These are phyloP conservation scores for Minunthozetes semirufus DNA, from an alignment of 2,888 invertebrate genomes.

Conservation along the genomic window DNA sequence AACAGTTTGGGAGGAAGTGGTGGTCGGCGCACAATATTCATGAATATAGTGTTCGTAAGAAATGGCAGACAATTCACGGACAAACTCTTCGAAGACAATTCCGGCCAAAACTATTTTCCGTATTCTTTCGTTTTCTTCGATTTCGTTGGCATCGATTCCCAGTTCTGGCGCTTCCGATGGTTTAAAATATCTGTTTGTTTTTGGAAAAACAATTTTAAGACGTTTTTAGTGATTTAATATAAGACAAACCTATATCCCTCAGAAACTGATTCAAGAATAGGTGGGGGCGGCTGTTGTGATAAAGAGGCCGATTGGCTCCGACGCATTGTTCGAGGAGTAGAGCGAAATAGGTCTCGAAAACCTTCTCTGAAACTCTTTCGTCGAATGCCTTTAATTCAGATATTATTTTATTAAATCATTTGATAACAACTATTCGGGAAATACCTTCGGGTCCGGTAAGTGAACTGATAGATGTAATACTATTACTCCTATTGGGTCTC, in stretches of 20 bases:
- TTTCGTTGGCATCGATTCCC: conserved; percentile 37
- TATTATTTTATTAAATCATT: no score
- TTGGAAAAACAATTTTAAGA: background rate
- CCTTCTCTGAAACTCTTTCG: conserved; percentile 1
- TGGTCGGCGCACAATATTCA: conserved; percentile 25
- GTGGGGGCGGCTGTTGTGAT: conserved; percentile 30
- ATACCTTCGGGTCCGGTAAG: background rate
- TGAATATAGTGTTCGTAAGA: conserved; percentile 78
- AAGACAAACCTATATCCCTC: conserved; percentile 46
- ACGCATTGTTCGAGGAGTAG: background rate
- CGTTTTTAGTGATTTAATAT: background rate
- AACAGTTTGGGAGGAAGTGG: background rate
- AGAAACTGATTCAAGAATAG: conserved; percentile 42
- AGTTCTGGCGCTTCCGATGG: background rate
- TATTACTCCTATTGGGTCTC: conserved; percentile 1
- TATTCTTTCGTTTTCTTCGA: conserved; percentile 40
- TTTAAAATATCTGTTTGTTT: conserved; percentile 16
- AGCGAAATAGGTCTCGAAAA: background rate
- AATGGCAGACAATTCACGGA: conserved; percentile 87
- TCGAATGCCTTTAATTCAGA: background rate
- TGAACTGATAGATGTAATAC: conserved; percentile 16
- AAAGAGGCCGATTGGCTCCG: background rate
- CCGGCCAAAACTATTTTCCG: conserved; percentile 64
- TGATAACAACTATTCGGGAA: no score
- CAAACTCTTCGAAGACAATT: conserved; percentile 86